Evolutionary conservation across 1,140 invertebrate genomes (phyloP).

Genomic region (Procambarus clarkii): DNA sequence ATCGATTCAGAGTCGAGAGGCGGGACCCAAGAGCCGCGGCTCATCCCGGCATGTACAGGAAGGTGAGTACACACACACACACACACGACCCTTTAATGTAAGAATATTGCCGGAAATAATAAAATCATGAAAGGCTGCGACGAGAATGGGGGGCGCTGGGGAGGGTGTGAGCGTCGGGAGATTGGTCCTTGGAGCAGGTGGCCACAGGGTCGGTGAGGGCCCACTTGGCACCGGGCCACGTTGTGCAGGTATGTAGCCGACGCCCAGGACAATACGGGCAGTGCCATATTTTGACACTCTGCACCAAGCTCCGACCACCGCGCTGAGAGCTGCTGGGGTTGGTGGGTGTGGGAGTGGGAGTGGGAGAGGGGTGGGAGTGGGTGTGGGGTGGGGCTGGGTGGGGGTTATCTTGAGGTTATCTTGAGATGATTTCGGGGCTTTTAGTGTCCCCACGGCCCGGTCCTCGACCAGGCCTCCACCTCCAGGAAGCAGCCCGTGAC

Average conservation of each 20-base stretch:
- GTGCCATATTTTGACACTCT: conserved; percentile 53
- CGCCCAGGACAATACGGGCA: conserved; percentile 43
- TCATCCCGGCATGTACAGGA: too few species aligned
- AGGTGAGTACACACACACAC: conserved; percentile 20
- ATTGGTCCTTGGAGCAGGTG: neutral
- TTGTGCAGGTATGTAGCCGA: conserved; percentile 45
- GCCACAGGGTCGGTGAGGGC: neutral
- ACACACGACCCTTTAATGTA: conserved; percentile 42
- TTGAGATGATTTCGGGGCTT: too few species aligned
- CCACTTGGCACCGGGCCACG: conserved; percentile 26
- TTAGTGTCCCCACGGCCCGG: too few species aligned
- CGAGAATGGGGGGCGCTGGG: neutral
- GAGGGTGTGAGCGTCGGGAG: neutral
- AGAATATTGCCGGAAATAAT: conserved; percentile 56
- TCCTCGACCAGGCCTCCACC: too few species aligned
- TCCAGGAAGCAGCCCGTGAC: too few species aligned
- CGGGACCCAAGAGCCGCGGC: too few species aligned
- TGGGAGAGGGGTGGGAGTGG: neutral
- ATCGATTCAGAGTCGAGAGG: too few species aligned
- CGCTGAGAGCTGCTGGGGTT: conserved; percentile 4
- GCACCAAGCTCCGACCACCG: conserved; percentile 35
- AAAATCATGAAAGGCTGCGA: conserved; percentile 41
- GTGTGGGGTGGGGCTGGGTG: neutral
- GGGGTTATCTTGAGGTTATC: too few species aligned
- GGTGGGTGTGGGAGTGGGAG: neutral